A percentile compares a stretch with the other conserved stretches of the same genome.
Evolutionary conservation across 2,113 vertebrate species (phyloP).

Genomic region (Puffinus mauretanicus): DNA sequence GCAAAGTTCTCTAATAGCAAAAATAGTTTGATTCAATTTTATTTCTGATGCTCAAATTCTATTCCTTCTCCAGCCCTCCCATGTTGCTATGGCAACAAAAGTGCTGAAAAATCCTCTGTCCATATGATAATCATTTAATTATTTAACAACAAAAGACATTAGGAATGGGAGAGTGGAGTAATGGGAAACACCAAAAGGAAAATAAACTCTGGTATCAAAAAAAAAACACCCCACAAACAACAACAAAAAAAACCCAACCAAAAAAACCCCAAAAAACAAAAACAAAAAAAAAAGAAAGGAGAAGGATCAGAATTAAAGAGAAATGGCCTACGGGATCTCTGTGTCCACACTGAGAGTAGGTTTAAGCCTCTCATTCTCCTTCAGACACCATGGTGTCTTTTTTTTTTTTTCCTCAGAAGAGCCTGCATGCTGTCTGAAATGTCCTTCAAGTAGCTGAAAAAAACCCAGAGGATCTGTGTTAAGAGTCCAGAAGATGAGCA

Average conservation of each 20-base stretch:
- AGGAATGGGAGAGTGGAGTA: neutral
- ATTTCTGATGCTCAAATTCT: neutral
- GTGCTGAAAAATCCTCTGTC: neutral
- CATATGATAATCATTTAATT: conserved; percentile 36
- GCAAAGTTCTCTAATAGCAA: conserved; percentile 20
- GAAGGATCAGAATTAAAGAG: neutral
- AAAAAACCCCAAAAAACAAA: too few relatives aligned
- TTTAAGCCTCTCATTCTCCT: neutral
- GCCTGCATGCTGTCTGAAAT: neutral
- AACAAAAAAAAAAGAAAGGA: accelerated
- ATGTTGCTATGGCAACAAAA: conserved; percentile 13
- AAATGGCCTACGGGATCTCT: neutral
- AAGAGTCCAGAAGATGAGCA: neutral
- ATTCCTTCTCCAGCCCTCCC: neutral
- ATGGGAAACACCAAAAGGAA: neutral
- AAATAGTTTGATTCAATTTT: conserved; percentile 31
- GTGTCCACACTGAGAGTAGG: neutral
- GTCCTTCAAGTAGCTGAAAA: neutral
- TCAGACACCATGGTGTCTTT: neutral
- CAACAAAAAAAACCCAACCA: too few relatives aligned
- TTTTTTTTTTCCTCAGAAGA: neutral
- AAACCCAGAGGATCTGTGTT: neutral
- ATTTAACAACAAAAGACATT: conserved; percentile 18
- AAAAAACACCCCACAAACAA: too few relatives aligned
- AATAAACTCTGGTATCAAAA: neutral